Evolutionary conservation across 2,113 vertebrate genomes (phyloP), one percentile per base, ranked within the genome.

Genomic region (Leptocoma aspasia): DNA sequence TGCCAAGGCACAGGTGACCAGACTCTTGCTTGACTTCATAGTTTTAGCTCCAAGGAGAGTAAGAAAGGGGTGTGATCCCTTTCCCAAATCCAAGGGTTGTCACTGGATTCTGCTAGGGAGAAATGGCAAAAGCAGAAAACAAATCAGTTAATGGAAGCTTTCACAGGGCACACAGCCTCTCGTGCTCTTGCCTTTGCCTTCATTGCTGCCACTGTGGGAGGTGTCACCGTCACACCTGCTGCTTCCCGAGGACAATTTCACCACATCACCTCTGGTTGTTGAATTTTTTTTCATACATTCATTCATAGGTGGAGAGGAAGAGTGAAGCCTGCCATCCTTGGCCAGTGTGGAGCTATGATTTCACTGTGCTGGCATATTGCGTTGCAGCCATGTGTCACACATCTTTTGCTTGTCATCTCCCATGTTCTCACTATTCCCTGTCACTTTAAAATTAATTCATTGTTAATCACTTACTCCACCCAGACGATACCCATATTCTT

Each of bases 361-460:
- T 97, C 87, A 65, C 69, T 91, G n/a, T 91, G 94, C 87, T 89
- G 79, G 63, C 82, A 49, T 64, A 90, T 15, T 92, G 94, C 89
- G 56, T 92, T 92, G 96, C 94, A 97, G 76, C 91, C 93, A 81
- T 82, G 92, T 95, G 92, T 97, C 96, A 95, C 94, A 91, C 86
- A 94, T 96, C 93, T 89, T 86, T 60, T 81, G 85, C 91, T 94
- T 92, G 95, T 96, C 94, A 96, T 80, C 81, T 95, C 92, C 85
- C 91, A 30, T 93, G 73, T 80, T 49, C 83, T 96, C 81, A 80
- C 64, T 92, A 23, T 69, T 86, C 82, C 41, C 71, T 75, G 18
- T 44, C 54, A 22, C 83, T 90, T 89, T 4, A 65, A 64, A 89
- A 89, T 95, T 87, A 95, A 95, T 97, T 95, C 42, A 82, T 68